Evolutionary conservation across 2,113 vertebrate species (phyloP).

Genomic region (Anthoscopus minutus): DNA sequence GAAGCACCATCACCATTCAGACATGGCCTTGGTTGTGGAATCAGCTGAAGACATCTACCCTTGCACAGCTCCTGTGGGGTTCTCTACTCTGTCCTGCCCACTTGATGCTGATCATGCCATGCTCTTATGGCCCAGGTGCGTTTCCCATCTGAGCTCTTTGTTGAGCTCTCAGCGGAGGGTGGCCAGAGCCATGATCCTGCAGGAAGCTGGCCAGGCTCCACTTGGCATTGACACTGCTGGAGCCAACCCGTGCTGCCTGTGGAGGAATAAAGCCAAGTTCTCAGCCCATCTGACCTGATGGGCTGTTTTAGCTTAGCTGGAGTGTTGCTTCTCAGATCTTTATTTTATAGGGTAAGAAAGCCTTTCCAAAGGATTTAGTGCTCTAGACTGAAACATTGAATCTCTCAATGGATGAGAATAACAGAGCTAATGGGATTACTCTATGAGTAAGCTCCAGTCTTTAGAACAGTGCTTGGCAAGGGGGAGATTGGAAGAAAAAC

Average conservation of each 20-base stretch:
- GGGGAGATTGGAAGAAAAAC: background rate
- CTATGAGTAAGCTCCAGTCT: background rate
- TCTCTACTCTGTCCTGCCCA: background rate
- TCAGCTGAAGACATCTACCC: background rate
- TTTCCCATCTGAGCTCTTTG: background rate
- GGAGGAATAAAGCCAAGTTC: background rate
- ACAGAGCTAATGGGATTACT: background rate
- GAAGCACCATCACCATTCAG: no score
- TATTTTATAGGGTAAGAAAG: background rate
- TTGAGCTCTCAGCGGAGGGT: background rate
- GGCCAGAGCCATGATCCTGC: fast-evolving
- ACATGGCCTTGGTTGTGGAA: no score
- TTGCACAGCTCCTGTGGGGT: fast-evolving
- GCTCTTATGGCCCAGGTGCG: fast-evolving
- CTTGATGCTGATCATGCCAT: fast-evolving
- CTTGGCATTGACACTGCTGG: fast-evolving
- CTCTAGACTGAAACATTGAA: background rate
- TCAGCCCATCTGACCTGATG: background rate
- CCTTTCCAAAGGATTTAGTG: slow-evolving; percentile 18
- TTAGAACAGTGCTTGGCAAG: background rate
- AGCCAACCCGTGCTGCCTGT: background rate
- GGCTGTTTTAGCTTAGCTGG: background rate
- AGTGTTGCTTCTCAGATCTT: background rate
- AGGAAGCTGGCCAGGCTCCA: fast-evolving
- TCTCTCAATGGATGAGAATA: background rate